phyloP scores from a whole-genome alignment of 2,797 vertebrate genomes.

The Choloepus didactylus region DNA sequence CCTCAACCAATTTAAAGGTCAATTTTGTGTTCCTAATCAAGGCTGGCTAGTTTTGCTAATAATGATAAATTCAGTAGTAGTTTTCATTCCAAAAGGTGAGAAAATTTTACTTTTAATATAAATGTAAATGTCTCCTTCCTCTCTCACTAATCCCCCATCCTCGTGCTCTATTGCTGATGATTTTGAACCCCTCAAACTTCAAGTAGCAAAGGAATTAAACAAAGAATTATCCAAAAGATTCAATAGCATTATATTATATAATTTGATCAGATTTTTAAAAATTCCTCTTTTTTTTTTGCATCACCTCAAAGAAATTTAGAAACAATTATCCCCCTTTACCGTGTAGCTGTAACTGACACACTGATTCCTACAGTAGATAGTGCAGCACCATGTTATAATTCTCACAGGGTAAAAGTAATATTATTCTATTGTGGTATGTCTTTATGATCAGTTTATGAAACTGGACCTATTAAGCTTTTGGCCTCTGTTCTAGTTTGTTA shows the following conservation, averaged over 20 bases:
- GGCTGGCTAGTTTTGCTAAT: background rate
- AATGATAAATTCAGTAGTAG: background rate
- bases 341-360: background rate
- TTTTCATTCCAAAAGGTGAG: background rate
- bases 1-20: constrained; percentile 40
- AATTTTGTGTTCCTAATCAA: background rate
- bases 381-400: constrained; percentile 14
- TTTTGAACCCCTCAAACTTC: constrained; percentile 6
- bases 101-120: background rate
- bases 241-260: background rate
- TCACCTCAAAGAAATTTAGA: constrained; percentile 63
- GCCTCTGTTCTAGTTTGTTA: background rate
- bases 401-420: constrained; percentile 60
- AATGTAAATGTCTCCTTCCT: background rate
- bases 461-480: background rate
- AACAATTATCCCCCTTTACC: background rate
- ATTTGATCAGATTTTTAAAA: background rate
- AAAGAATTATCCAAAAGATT: constrained; percentile 49
- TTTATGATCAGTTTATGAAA: constrained; percentile 15
- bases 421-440: constrained; percentile 50
- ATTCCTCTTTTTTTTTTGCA: background rate
- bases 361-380: background rate
- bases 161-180: background rate
- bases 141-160: too few species aligned
- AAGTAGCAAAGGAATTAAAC: constrained; percentile 55